These are phyloP conservation scores for Actinemys pallida DNA, from an alignment of 2,113 vertebrate genomes.

Conservation along the genomic window DNA sequence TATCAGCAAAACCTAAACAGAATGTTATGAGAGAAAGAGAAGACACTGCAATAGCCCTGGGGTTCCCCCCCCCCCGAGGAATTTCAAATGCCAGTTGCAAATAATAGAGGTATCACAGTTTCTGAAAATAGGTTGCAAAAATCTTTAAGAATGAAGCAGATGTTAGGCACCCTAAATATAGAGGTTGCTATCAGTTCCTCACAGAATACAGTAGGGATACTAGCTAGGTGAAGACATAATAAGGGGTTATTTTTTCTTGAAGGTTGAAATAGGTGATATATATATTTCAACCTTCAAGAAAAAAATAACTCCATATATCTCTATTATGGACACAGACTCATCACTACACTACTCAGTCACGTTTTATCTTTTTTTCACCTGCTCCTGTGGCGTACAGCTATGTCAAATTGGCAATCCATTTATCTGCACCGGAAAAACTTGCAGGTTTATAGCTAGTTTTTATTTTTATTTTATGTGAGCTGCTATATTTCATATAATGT, in stretches of 20 bases:
- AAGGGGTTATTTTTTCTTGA: constrained; percentile 25
- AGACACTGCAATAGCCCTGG: not conserved
- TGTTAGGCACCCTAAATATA: constrained; percentile 37
- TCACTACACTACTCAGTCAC: not conserved
- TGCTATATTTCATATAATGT: not conserved
- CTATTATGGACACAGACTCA: constrained; percentile 2
- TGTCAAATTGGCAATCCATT: not conserved
- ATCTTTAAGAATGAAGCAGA: constrained; percentile 4
- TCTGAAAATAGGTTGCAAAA: not conserved
- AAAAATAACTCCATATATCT: too few species aligned
- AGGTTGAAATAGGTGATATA: not conserved
- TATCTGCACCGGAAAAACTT: constrained; percentile 28
- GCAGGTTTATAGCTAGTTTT: not conserved
- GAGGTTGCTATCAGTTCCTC: constrained; percentile 50
- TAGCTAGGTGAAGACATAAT: constrained; percentile 33
- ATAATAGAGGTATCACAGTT: not conserved
- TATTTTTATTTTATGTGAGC: not conserved
- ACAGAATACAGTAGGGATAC: constrained; percentile 50
- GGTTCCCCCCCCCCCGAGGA: not conserved
- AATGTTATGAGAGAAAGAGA: not conserved
- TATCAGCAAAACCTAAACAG: not conserved
- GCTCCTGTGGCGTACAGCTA: not conserved
- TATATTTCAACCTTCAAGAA: too few species aligned
- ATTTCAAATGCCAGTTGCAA: too few species aligned
- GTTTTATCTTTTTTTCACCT: not conserved